Evolutionary conservation across 2,113 vertebrate genomes (phyloP).

Genomic region (Kryptolebias marmoratus): DNA sequence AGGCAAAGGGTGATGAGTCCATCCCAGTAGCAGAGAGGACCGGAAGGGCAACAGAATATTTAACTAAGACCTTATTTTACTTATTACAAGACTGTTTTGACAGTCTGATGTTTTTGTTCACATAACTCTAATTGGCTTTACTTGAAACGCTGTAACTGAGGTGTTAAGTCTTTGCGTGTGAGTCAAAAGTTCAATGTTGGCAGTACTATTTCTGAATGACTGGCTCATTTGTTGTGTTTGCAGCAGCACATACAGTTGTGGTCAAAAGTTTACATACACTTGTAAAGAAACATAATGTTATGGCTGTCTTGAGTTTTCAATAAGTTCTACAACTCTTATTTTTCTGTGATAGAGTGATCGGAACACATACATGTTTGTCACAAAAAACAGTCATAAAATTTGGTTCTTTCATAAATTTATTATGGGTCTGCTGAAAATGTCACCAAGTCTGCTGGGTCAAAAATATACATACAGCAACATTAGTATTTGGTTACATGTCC

Average conservation of each 20-base stretch:
- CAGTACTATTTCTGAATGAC: neutral
- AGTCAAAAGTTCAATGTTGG: neutral
- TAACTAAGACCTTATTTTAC: neutral
- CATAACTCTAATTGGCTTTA: neutral
- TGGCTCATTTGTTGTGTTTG: neutral
- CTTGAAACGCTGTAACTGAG: neutral
- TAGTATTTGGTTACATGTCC: too few relatives aligned
- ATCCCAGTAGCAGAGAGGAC: neutral
- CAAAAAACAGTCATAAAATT: too few relatives aligned
- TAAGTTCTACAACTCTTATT: too few relatives aligned
- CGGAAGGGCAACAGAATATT: neutral
- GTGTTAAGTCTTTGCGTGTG: neutral
- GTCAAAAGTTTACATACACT: too few relatives aligned
- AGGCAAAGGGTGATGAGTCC: slow-evolving; percentile 4
- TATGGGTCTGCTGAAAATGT: too few relatives aligned
- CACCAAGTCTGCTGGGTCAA: too few relatives aligned
- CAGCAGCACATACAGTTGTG: neutral
- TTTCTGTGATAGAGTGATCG: too few relatives aligned
- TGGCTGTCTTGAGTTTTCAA: too few relatives aligned
- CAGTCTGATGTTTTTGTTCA: neutral
- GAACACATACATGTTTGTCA: too few relatives aligned
- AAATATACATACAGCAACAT: too few relatives aligned
- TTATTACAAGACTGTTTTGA: neutral
- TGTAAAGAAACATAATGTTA: too few relatives aligned
- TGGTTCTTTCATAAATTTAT: too few relatives aligned